Base-by-base conservation (phyloP, 2,113 vertebrate genomes). In the Hiodon tergisus region DNA sequence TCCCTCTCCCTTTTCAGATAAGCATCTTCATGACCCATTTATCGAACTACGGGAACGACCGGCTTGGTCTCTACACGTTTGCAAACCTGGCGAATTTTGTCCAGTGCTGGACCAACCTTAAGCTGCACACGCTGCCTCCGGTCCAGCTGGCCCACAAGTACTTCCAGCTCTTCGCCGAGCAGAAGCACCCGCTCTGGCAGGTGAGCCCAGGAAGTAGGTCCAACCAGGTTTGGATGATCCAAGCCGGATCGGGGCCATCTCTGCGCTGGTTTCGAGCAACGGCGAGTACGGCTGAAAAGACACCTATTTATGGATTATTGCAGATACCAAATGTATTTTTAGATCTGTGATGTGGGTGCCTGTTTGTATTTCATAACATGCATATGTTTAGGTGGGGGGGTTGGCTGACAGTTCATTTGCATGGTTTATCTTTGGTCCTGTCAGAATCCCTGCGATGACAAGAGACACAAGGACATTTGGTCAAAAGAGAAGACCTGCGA, bases 1-100 rank as follows among this genome's bases (percentile, higher is more conserved):
- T 69, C 51, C 54, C 10, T 70, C 54, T 71, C 14, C 17, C 52
- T 76, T 14, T 63, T 59, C 83, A 98, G 96, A 94, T 98, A 69
- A 98, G 95, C 85, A 94, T 98, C 87, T 98, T 98, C 85, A 98
- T 98, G 96, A 98, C 96, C 3, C 96, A 98, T 86, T 83, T 98
- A 80, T 98, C 96, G 1, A 99, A 99, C 87, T 98, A 99, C 0
- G 97, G 97, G 10, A 99, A 99, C 0, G 97, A 99, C 79, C 95
- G 94, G 4, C 88, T 98, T 84, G 96, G 96, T 5, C 85, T 97
- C 3, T 98, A 98, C 83, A 98, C 96, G 0, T 98, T 98, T 52
- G 94, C 94, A 58, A 96, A 97, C 75, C 87, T 98, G 87, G 94
- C 94, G 78, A 96, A 94, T 82, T 98, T 98, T 72, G 87, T 98